These are phyloP conservation scores for Pentalonia nigronervosa DNA, from an alignment of 1,140 invertebrate genomes.

Conservation along the genomic window DNA sequence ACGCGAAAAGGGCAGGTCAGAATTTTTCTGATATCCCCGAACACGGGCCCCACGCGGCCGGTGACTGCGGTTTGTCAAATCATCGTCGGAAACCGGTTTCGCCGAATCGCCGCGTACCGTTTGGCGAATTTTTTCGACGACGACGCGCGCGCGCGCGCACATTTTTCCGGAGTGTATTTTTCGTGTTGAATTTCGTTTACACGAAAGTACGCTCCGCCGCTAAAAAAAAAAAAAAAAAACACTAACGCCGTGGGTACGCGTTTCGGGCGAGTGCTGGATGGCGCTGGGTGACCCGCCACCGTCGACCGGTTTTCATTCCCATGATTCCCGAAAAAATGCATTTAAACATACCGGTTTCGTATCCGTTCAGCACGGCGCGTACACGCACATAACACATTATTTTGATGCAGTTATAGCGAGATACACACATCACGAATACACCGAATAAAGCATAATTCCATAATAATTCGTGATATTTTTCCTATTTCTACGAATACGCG, in stretches of 20 bases:
- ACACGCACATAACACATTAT: too few species aligned
- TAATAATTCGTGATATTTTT: too few species aligned
- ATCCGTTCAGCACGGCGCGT: not conserved
- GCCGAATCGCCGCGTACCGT: not conserved
- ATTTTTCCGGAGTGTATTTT: slow-evolving; percentile 17
- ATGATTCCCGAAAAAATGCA: slow-evolving; percentile 17
- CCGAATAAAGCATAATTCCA: too few species aligned
- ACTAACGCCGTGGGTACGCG: not conserved
- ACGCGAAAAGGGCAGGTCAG: slow-evolving; percentile 26
- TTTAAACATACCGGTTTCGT: slow-evolving; percentile 35
- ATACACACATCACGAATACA: too few species aligned
- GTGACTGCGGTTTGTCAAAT: not conserved
- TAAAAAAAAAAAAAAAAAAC: too few species aligned
- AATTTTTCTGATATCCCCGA: slow-evolving; percentile 23
- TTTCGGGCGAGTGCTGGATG: not conserved
- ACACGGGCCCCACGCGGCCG: not conserved
- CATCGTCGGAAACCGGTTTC: slow-evolving; percentile 29
- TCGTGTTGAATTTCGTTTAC: not conserved
- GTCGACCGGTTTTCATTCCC: slow-evolving; percentile 44
- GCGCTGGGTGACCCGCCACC: not conserved
- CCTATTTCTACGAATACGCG: too few species aligned
- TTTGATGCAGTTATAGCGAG: not conserved
- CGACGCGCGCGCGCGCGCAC: not conserved
- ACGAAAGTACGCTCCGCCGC: not conserved
- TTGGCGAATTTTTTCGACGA: slow-evolving; percentile 34